These are phyloP conservation scores for Amiota mariae DNA, from an alignment of 2,888 invertebrate species.

Conservation along the genomic window DNA sequence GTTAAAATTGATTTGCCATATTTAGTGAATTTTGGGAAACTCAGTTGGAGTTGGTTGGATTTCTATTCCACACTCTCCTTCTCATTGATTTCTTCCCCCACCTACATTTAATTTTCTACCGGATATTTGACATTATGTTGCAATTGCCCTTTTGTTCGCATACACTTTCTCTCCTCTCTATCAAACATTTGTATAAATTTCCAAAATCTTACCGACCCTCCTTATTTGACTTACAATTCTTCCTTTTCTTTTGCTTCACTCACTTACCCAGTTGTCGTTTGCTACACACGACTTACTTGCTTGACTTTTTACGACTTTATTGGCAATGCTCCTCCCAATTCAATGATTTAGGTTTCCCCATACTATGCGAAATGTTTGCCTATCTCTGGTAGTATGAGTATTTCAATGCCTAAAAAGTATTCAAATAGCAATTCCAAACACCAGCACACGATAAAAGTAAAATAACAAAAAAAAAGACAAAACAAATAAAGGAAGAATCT, in stretches of 20 bases:
- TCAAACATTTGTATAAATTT: too few species aligned
- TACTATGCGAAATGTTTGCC: not conserved
- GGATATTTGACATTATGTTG: too few species aligned
- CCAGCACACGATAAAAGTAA: not conserved
- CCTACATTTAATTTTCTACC: too few species aligned
- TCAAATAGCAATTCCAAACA: slow-evolving; percentile 4
- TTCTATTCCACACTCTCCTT: too few species aligned
- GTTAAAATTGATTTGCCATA: too few species aligned
- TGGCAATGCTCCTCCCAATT: not conserved
- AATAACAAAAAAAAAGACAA: not conserved
- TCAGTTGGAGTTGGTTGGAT: too few species aligned
- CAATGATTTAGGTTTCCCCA: not conserved
- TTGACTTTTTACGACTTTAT: slow-evolving; percentile 16
- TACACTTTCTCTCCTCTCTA: too few species aligned
- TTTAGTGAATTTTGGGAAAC: too few species aligned
- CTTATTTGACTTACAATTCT: not conserved
- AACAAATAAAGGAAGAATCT: not conserved
- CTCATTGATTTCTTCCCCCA: too few species aligned
- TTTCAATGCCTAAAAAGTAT: not conserved
- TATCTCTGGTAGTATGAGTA: not conserved
- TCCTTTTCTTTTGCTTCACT: not conserved
- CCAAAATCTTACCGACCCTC: not conserved
- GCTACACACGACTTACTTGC: not conserved
- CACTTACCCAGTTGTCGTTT: not conserved
- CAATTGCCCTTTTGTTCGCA: too few species aligned